phyloP scores from a whole-genome alignment of 1,140 invertebrate species.

The Drosophila nigromelanica region DNA sequence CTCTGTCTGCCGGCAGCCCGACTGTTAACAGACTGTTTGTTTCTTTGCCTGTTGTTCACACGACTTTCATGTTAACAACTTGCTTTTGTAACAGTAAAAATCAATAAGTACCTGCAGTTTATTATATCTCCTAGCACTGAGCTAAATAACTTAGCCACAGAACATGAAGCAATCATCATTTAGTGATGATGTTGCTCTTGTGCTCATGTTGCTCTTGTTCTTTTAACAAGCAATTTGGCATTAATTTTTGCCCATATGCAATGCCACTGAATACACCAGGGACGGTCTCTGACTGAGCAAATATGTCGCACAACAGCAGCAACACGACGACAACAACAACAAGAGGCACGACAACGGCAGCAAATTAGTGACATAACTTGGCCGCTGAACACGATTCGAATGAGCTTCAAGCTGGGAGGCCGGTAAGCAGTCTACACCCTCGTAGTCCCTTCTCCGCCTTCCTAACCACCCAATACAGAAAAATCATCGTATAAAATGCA shows the following conservation, averaged over 20 bases:
- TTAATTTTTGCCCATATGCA: slow-evolving; percentile 78
- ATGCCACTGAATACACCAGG: slow-evolving; percentile 56
- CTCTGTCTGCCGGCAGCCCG: slow-evolving; percentile 10
- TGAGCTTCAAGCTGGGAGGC: slow-evolving; percentile 58
- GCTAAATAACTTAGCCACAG: slow-evolving; percentile 70
- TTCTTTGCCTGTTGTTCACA: slow-evolving; percentile 68
- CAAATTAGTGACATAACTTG: slow-evolving; percentile 80
- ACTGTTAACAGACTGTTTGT: slow-evolving; percentile 22
- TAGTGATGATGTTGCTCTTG: slow-evolving; percentile 36
- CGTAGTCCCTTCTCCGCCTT: background rate
- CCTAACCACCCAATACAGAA: background rate
- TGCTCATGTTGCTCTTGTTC: slow-evolving; percentile 21
- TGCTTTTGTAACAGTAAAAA: slow-evolving; percentile 75
- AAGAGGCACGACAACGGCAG: slow-evolving; percentile 64
- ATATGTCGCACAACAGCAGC: slow-evolving; percentile 60
- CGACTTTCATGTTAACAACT: slow-evolving; percentile 80
- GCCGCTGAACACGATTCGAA: slow-evolving; percentile 61
- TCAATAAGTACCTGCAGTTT: slow-evolving; percentile 76
- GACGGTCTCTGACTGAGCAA: slow-evolving; percentile 52
- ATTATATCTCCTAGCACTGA: slow-evolving; percentile 64
- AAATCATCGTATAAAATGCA: slow-evolving; percentile 49
- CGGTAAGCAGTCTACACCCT: background rate
- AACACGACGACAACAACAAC: slow-evolving; percentile 19
- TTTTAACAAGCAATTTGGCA: slow-evolving; percentile 70
- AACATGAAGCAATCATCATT: slow-evolving; percentile 76